Evolutionary conservation across 2,888 invertebrate genomes (phyloP), one percentile per base, ranked within the genome.

Genomic region (Copidosoma aretas): DNA sequence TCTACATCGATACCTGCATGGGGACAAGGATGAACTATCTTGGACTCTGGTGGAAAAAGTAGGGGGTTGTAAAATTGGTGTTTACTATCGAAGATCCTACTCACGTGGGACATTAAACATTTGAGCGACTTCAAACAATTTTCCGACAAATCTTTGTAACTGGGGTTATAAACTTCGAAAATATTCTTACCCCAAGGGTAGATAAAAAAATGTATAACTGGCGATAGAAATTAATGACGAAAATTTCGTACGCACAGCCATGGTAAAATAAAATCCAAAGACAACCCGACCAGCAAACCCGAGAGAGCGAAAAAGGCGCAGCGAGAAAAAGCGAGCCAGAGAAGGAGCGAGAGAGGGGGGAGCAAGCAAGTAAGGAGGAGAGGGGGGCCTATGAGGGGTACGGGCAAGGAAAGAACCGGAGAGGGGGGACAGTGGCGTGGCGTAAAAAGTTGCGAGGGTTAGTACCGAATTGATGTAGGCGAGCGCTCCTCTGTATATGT

Each of bases 371-470:
- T 46, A 46, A 46, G 4, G 52, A 21, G 22, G 4, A 12, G 4
- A 12, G 22, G 8, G 24, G 60, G 17, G 19, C 43, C 14, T 46
- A 46, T 3, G 12, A 46, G 43, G 43, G 43, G 43, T 17, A 46
- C 43, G 43, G 43, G 3, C 17, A 12, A 32, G 32, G 4, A 32
- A 32, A 32, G 17, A 46, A 17, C 1, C 12, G 43, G 43, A 54
- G 54, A 54, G 15, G 25, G 19, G 24, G 54, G 15, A 10, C 15
- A 17, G 54, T 19, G 21, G 53, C 53, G 52, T 19, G 49, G 19
- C 52, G 32, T 32, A 32, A 25, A 54, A 15, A 57, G 19, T 60
- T 64, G 56, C 56, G 68, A 60, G 63, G 67, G 67, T 62, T 62
- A 60, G 60, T 54, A 46, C 22, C 56, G 2, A 32, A 32, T 32